Conservation (phyloP, 1,140 invertebrate genomes). For the Lethrus apterus region DNA sequence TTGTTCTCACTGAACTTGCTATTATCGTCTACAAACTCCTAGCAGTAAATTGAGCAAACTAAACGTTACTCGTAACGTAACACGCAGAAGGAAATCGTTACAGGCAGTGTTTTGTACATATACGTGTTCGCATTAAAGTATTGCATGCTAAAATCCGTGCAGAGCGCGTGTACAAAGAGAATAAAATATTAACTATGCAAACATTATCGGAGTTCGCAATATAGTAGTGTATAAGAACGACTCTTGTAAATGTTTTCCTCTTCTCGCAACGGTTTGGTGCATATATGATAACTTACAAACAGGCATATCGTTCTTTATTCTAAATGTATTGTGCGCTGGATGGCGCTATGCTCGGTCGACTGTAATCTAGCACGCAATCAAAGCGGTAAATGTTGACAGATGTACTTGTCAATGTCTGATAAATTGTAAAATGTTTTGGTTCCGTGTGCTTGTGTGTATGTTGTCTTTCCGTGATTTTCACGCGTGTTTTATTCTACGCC, state of each 20-base stretch:
- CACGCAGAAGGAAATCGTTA: no score
- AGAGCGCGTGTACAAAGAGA: no score
- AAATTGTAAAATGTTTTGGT: conserved; percentile 14
- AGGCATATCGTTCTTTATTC: neutral
- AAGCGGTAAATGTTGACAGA: conserved; percentile 16
- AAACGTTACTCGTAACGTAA: no score
- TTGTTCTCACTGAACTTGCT: no score
- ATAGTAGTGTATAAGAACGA: conserved; percentile 6
- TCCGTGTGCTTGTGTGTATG: conserved; percentile 3
- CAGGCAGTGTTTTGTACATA: no score
- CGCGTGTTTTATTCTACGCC: no score
- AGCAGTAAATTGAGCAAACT: no score
- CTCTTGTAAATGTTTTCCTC: conserved; percentile 12
- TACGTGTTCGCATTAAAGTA: no score
- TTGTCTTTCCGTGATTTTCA: conserved; percentile 13
- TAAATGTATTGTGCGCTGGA: no score
- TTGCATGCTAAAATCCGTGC: conserved; percentile 1
- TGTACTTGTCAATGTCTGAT: conserved; percentile 14
- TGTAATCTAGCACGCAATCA: conserved; percentile 13
- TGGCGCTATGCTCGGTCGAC: conserved; percentile 2
- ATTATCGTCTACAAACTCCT: no score
- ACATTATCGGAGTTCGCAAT: conserved; percentile 8
- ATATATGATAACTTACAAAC: conserved; percentile 13
- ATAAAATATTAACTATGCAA: conserved; percentile 12
- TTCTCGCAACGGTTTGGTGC: conserved; percentile 7